phyloP scores from a whole-genome alignment of 1,140 invertebrate genomes.

The Manduca sexta region DNA sequence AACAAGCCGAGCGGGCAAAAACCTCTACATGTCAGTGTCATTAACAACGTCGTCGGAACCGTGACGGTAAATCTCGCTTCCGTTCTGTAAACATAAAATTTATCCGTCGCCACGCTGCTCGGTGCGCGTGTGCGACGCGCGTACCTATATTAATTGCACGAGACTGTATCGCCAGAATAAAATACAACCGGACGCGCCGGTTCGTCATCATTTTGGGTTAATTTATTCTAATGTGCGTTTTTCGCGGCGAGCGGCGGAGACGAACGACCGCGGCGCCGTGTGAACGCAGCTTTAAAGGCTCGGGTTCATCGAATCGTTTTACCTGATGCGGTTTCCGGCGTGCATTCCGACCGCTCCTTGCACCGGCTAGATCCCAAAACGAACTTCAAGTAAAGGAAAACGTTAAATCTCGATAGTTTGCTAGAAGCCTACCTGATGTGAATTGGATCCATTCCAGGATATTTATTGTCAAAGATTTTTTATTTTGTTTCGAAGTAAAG shows the following conservation, averaged over 20 bases:
- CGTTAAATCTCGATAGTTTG: too few relatives aligned
- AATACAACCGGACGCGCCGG: constrained; percentile 19
- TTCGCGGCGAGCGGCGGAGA: constrained; percentile 19
- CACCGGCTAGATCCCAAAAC: too few relatives aligned
- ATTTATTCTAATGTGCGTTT: constrained; percentile 33
- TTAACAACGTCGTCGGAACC: constrained; percentile 8
- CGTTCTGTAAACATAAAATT: constrained; percentile 16
- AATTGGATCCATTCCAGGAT: too few relatives aligned
- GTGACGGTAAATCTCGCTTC: constrained; percentile 15
- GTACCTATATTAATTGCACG: constrained; percentile 16
- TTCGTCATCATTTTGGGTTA: constrained; percentile 25
- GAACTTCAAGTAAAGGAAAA: too few relatives aligned
- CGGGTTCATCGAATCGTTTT: constrained; percentile 24
- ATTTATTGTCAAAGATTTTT: too few relatives aligned
- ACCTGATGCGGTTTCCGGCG: constrained; percentile 50
- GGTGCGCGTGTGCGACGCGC: too few relatives aligned
- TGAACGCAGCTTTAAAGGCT: constrained; percentile 4
- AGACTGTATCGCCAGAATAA: constrained; percentile 13
- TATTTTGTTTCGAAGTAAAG: too few relatives aligned
- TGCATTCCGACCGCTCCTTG: constrained; percentile 30
- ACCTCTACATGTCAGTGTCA: not conserved
- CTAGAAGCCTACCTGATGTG: too few relatives aligned
- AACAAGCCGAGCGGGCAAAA: not conserved
- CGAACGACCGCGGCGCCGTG: constrained; percentile 6
- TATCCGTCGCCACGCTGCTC: constrained; percentile 2